Conservation (phyloP, 2,113 vertebrate species). For the Cacatua alba region DNA sequence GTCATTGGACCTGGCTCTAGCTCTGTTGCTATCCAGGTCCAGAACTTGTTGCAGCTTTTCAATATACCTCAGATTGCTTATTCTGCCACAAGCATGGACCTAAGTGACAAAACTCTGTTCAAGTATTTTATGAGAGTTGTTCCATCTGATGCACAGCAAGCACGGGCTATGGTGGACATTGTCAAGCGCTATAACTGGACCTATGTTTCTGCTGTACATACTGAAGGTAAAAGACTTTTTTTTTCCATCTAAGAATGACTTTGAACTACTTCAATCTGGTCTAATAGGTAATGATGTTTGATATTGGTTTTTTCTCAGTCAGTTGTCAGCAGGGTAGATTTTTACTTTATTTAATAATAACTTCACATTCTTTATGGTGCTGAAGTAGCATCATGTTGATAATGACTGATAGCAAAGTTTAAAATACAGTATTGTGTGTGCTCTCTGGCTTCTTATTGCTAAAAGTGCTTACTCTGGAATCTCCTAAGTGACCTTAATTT, state of each 20-base stretch:
- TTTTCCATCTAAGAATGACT: neutral
- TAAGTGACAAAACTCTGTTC: constrained; percentile 96
- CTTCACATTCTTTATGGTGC: neutral
- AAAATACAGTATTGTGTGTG: neutral
- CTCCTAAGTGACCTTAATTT: neutral
- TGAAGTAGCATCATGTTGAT: neutral
- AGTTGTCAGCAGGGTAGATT: neutral
- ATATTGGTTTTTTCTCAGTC: neutral
- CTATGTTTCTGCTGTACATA: constrained; percentile 97
- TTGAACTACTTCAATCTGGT: neutral
- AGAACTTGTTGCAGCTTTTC: constrained; percentile 97
- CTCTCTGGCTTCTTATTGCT: neutral
- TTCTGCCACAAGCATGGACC: constrained; percentile 98
- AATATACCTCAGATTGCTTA: constrained; percentile 99
- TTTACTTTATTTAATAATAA: neutral
- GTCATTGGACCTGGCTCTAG: constrained; percentile 97
- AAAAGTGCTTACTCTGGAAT: neutral
- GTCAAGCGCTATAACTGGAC: constrained; percentile 99
- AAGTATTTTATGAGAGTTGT: constrained; percentile 99
- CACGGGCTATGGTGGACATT: constrained; percentile 98
- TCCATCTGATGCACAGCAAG: constrained; percentile 95
- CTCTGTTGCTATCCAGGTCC: constrained; percentile 98
- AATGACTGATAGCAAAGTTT: neutral
- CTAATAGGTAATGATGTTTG: neutral
- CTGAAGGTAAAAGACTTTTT: constrained; percentile 84